Evolutionary conservation across 2,888 invertebrate species (phyloP).

Genomic region (Sminthurinus aureus): DNA sequence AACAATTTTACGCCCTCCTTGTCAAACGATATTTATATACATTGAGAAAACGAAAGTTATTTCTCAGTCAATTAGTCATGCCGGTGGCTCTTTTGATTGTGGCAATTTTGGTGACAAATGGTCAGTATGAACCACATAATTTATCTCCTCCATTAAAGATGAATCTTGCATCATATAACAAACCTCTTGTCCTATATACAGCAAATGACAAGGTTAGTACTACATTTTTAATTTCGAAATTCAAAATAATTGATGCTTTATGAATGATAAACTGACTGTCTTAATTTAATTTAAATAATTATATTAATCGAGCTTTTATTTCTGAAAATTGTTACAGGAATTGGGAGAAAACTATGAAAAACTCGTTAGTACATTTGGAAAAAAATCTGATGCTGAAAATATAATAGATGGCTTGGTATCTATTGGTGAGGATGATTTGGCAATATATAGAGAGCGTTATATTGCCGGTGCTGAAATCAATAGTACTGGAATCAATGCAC

Average conservation of each 20-base stretch:
- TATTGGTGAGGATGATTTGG: conserved; percentile 47
- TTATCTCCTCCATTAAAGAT: conserved; percentile 50
- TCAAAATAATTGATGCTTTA: not conserved
- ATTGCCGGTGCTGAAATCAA: conserved; percentile 54
- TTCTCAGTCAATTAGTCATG: conserved; percentile 55
- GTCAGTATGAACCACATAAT: conserved; percentile 36
- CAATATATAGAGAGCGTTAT: conserved; percentile 50
- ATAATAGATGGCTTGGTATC: conserved; percentile 37
- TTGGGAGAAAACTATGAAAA: conserved; percentile 36
- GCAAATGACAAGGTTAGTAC: conserved; percentile 46
- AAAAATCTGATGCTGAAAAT: conserved; percentile 20
- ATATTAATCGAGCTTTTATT: too few relatives aligned
- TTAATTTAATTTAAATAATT: too few relatives aligned
- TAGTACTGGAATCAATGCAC: conserved; percentile 46
- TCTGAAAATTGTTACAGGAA: conserved; percentile 27
- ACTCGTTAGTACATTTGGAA: conserved; percentile 49
- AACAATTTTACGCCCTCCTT: conserved; percentile 55
- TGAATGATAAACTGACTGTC: not conserved
- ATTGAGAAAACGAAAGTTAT: conserved; percentile 49
- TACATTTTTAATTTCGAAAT: too few relatives aligned
- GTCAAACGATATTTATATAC: conserved; percentile 55
- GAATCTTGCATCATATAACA: conserved; percentile 46
- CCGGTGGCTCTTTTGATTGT: conserved; percentile 54
- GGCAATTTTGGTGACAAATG: conserved; percentile 51
- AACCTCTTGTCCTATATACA: conserved; percentile 50